These are phyloP conservation scores for Uria aalge DNA, from an alignment of 2,113 vertebrate species.

Conservation along the genomic window DNA sequence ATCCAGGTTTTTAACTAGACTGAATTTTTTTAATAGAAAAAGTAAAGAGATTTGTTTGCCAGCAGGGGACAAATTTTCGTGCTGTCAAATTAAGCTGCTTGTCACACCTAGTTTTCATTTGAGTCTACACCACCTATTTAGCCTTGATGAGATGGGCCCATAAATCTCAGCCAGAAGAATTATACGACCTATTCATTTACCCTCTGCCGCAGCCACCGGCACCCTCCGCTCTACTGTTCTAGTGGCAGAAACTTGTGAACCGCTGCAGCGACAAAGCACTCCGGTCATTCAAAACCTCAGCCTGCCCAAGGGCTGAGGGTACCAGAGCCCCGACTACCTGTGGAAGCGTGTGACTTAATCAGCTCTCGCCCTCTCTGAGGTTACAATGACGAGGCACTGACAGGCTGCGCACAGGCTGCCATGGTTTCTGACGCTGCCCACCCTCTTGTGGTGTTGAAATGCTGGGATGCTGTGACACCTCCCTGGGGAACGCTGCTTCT, in stretches of 20 bases:
- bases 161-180: slow-evolving; percentile 35
- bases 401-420: neutral
- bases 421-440: neutral
- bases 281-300: neutral
- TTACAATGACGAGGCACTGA: neutral
- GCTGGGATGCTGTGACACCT: neutral
- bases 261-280: neutral
- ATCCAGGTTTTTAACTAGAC: neutral
- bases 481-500: neutral
- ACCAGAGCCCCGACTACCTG: neutral
- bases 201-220: fast-evolving
- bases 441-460: neutral
- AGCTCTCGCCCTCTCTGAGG: neutral
- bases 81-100: slow-evolving; percentile 39
- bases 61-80: slow-evolving; percentile 14
- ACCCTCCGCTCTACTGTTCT: neutral
- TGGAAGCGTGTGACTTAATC: neutral
- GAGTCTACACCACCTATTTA: neutral
- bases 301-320: neutral
- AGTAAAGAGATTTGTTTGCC: slow-evolving; percentile 3
- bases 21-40: neutral
- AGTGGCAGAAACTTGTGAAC: neutral
- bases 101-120: slow-evolving; percentile 28
- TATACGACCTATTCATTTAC: neutral
- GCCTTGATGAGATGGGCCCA: neutral